Evolutionary conservation across 37 sponge, comb jelly and placozoan genomes (phyloP), one percentile per base, ranked within the genome.

Genomic region (Halisarca cf. caerulea): DNA sequence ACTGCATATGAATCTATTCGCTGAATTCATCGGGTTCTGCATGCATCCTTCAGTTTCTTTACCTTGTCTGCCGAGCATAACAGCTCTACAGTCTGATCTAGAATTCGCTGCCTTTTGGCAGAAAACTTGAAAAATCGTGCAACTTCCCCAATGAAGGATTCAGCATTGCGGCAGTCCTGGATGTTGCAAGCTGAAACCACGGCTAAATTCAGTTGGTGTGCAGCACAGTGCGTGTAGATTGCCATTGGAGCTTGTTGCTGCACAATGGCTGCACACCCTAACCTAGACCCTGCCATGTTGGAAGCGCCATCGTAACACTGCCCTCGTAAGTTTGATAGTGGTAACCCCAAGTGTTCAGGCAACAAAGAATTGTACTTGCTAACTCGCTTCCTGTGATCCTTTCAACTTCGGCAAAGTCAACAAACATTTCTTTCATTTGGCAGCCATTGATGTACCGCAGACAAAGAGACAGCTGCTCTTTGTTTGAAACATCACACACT

Each of bases 301-400:
- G 84, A 82, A 27, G 86, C 83, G n/a, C 86, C 86, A 54, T 90
- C 87, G 69, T 90, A 90, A 27, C 84, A 81, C 72, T 90, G 91
- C 9, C 83, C 91, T 23, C 87, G 66, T 39, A 81, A 53, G 39
- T 90, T 36, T 14, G 44, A 14, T 6, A 80, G 64, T 24, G 70
- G 43, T 14, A 90, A n/a, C 80, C 83, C 45, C 51, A 66, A 23
- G 86, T 27, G 17, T 66, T 66, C 30, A 82, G 71, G 72, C 70
- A 81, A 15, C 43, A 53, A 24, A 83, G 42, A 41, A 89, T 84
- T 42, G 89, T 59, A 20, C 73, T 34, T n/a, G 74, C 85, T 41
- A 84, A 23, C 21, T 28, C 81, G n/a, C n/a, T n/a, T 44, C 82
- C 88, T n/a, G 88, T 87, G 24, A 87, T 87, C 23, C 82, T 33